These are phyloP conservation scores for Nettapus auritus DNA, from an alignment of 2,113 vertebrate genomes.

Conservation along the genomic window DNA sequence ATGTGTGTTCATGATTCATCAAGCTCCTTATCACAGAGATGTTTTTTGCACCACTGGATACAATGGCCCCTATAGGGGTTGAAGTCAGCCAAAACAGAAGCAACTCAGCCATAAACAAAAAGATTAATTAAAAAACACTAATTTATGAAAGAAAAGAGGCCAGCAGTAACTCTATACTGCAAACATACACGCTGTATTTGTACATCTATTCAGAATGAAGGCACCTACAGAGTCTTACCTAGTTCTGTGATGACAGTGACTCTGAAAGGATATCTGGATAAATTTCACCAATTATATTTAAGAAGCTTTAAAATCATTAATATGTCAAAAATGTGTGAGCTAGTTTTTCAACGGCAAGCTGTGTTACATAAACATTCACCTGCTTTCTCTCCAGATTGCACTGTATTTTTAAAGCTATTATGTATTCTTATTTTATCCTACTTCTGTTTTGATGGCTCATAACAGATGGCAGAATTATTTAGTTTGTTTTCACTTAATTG, in stretches of 20 bases:
- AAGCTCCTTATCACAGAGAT: conserved; percentile 16
- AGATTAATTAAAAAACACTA: conserved; percentile 45
- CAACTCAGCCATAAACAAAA: background rate
- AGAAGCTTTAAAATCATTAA: conserved; percentile 24
- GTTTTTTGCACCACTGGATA: conserved; percentile 26
- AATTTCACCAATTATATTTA: background rate
- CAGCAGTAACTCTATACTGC: background rate
- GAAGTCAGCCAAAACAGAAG: conserved; percentile 50
- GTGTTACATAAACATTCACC: conserved; percentile 53
- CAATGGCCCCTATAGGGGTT: conserved; percentile 23
- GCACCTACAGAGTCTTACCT: background rate
- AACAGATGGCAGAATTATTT: conserved; percentile 56
- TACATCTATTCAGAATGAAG: background rate
- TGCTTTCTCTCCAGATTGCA: conserved; percentile 19
- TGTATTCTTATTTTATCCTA: conserved; percentile 50
- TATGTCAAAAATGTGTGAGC: background rate
- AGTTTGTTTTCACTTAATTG: conserved; percentile 4
- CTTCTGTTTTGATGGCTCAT: conserved; percentile 16
- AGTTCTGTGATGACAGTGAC: background rate
- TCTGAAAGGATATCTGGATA: background rate
- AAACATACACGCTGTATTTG: background rate
- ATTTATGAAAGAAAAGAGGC: conserved; percentile 12
- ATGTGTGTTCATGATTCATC: background rate
- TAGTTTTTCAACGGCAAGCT: background rate
- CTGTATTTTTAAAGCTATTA: conserved; percentile 44